Evolutionary conservation across 2,888 invertebrate genomes (phyloP).

Genomic region (Mythimna loreyi): DNA sequence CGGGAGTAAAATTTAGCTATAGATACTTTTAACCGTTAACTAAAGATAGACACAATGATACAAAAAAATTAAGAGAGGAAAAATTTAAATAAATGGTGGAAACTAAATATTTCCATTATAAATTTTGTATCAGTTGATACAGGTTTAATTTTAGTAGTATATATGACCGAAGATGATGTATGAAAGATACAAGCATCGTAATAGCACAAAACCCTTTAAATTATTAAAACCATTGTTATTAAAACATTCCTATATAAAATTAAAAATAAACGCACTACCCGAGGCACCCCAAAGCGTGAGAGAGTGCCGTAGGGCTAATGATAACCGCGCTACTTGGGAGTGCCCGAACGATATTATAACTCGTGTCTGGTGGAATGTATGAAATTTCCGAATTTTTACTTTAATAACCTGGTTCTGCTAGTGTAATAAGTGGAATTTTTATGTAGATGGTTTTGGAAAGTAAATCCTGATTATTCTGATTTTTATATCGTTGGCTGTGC

Average conservation of each 20-base stretch:
- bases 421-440: slow-evolving; percentile 44
- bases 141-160: neutral
- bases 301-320: slow-evolving; percentile 59
- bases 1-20: neutral
- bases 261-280: slow-evolving; percentile 28
- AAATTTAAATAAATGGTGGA: neutral
- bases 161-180: neutral
- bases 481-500: neutral
- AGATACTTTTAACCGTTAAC: neutral
- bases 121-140: neutral
- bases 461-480: slow-evolving; percentile 14
- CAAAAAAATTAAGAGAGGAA: neutral
- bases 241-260: slow-evolving; percentile 50
- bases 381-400: slow-evolving; percentile 63
- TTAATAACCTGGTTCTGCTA: slow-evolving; percentile 39
- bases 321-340: slow-evolving; percentile 53
- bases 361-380: slow-evolving; percentile 60
- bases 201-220: neutral
- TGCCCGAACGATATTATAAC: slow-evolving; percentile 48
- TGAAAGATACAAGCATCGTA: neutral
- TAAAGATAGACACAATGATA: neutral
- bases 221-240: slow-evolving; percentile 36
- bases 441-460: slow-evolving; percentile 40
- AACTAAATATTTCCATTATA: neutral
- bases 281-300: slow-evolving; percentile 59